Evolutionary conservation across 2,888 invertebrate genomes (phyloP).

Genomic region (Trichogramma evanescens): DNA sequence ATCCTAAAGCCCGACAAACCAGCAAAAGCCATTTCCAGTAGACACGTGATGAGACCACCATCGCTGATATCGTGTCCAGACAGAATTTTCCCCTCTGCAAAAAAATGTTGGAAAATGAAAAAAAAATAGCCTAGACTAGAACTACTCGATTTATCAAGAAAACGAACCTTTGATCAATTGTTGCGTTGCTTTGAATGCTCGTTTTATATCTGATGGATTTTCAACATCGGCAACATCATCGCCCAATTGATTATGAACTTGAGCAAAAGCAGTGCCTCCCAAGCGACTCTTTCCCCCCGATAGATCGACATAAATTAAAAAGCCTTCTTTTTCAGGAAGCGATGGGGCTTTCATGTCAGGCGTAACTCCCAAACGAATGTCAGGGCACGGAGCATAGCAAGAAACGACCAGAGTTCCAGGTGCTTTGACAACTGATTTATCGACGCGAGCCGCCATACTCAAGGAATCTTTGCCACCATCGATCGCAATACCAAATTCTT

Average conservation of each 20-base stretch:
- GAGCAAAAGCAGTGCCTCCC: slow-evolving; percentile 89
- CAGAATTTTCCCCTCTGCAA: slow-evolving; percentile 59
- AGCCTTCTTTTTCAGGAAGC: slow-evolving; percentile 52
- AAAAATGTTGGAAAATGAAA: background rate
- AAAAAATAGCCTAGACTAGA: background rate
- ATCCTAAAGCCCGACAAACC: slow-evolving; percentile 75
- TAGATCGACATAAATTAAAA: slow-evolving; percentile 72
- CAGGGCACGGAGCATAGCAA: slow-evolving; percentile 90
- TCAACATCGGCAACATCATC: slow-evolving; percentile 75
- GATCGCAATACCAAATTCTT: slow-evolving; percentile 74
- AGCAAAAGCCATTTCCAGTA: slow-evolving; percentile 94
- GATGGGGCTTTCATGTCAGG: slow-evolving; percentile 77
- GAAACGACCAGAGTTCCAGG: slow-evolving; percentile 93
- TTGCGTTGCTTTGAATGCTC: slow-evolving; percentile 80
- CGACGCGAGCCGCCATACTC: slow-evolving; percentile 90
- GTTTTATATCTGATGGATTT: slow-evolving; percentile 58
- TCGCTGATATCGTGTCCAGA: slow-evolving; percentile 96
- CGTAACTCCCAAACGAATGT: slow-evolving; percentile 77
- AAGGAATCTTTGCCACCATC: slow-evolving; percentile 97
- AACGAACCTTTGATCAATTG: slow-evolving; percentile 63
- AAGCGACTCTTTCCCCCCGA: slow-evolving; percentile 67
- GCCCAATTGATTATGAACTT: slow-evolving; percentile 81
- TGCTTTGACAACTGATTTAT: slow-evolving; percentile 62
- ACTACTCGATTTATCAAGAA: background rate
- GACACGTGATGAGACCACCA: slow-evolving; percentile 84